Percentiles rank a stretch among this genome's conserved stretches.
Evolutionary conservation across 2,113 vertebrate species (phyloP).

Genomic region (Saccopteryx bilineata): DNA sequence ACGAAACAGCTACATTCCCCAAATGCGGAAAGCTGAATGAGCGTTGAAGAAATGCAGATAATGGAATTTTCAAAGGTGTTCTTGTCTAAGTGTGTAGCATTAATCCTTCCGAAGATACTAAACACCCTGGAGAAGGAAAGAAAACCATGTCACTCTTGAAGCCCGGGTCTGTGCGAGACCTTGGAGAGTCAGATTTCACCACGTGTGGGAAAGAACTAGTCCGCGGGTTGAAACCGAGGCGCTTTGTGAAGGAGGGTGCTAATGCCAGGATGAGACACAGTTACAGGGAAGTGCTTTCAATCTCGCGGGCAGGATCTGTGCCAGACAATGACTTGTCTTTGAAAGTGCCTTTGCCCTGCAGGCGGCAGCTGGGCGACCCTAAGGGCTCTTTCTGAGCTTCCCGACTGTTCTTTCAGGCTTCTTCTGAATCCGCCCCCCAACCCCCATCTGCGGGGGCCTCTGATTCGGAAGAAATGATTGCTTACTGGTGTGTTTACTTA

Average conservation of each 20-base stretch:
- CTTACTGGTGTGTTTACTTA: not conserved
- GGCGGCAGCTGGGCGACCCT: not conserved
- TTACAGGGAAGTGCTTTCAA: slow-evolving; percentile 28
- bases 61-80: not conserved
- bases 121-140: not conserved
- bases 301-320: not conserved
- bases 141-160: not conserved
- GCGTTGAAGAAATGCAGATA: not conserved
- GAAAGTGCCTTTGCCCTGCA: slow-evolving; percentile 33
- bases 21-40: not conserved
- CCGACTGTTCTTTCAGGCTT: not conserved
- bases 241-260: slow-evolving; percentile 49
- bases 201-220: slow-evolving; percentile 47
- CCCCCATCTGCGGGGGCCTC: not conserved
- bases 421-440: not conserved
- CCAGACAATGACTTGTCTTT: slow-evolving; percentile 34
- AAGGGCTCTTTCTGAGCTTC: not conserved
- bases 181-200: slow-evolving; percentile 52
- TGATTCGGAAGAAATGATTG: not conserved
- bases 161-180: not conserved
- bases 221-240: not conserved
- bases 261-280: slow-evolving; percentile 53
- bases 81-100: not conserved
- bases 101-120: not conserved
- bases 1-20: not conserved